A percentile compares a stretch with the other conserved stretches of the same genome.
Conservation (phyloP, 2,113 vertebrate genomes). For the Irena cyanogastra region DNA sequence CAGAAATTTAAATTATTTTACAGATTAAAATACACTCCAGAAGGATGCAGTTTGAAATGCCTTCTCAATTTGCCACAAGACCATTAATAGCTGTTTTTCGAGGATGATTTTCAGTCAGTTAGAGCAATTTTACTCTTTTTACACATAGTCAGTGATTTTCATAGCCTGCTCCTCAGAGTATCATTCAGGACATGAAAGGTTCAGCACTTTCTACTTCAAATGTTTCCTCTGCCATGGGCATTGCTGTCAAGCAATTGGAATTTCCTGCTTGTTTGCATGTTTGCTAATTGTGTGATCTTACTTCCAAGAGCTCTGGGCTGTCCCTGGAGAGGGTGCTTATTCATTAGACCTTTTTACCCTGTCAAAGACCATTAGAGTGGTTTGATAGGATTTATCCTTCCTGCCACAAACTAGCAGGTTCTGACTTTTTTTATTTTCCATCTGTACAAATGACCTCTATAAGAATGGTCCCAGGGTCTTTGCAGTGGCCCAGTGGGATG, state of each 20-base stretch:
- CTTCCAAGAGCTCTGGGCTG: background rate
- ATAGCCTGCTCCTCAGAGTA: background rate
- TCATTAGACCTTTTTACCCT: conserved; percentile 34
- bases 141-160: background rate
- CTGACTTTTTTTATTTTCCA: background rate
- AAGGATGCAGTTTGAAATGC: background rate
- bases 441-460: background rate
- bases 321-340: background rate
- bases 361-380: background rate
- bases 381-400: background rate
- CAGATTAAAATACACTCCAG: background rate
- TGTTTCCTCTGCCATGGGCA: background rate
- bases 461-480: background rate
- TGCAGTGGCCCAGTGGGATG: background rate
- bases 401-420: background rate
- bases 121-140: background rate
- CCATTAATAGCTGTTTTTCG: background rate
- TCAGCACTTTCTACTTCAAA: background rate
- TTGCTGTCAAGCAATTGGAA: conserved; percentile 7
- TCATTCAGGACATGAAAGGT: background rate
- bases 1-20: background rate
- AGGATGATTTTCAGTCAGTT: background rate
- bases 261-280: conserved; percentile 45
- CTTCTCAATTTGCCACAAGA: background rate
- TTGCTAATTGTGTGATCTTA: conserved; percentile 12